Evolutionary conservation across 2,113 vertebrate genomes (phyloP).

Genomic region (Corythaeola cristata): DNA sequence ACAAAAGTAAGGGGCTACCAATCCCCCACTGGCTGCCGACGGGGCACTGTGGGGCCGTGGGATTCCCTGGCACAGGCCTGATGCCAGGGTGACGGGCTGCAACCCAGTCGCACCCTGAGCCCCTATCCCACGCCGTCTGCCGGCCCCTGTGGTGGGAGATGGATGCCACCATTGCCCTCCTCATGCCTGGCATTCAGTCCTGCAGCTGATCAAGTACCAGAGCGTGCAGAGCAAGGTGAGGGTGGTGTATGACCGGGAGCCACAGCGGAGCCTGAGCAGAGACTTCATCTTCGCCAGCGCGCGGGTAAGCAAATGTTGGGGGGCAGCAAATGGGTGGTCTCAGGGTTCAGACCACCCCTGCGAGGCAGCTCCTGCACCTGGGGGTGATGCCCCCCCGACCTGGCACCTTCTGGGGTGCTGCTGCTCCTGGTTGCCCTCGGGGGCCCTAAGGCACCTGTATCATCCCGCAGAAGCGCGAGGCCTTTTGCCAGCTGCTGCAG

Average conservation of each 20-base stretch:
- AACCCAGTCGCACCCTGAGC: fast-evolving
- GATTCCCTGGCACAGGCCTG: not conserved
- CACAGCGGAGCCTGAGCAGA: conserved; percentile 73
- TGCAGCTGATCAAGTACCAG: conserved; percentile 87
- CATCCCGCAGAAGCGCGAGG: conserved; percentile 77
- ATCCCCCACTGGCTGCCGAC: fast-evolving
- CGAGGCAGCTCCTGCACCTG: fast-evolving
- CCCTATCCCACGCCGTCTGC: fast-evolving
- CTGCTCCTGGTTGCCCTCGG: not conserved
- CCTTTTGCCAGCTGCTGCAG: conserved; percentile 86
- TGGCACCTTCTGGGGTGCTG: not conserved
- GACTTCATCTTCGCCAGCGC: conserved; percentile 82
- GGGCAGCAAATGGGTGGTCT: not conserved
- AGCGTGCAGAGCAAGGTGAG: conserved; percentile 78
- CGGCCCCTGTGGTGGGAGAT: fast-evolving
- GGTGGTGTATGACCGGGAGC: conserved; percentile 78
- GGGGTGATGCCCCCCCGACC: not conserved
- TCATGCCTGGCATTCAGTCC: conserved; percentile 55
- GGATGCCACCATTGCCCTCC: not conserved
- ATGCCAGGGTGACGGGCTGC: not conserved
- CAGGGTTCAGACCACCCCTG: not conserved
- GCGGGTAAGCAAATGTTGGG: conserved; percentile 52
- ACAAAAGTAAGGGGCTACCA: conserved; percentile 74
- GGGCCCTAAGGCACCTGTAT: not conserved
- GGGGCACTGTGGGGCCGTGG: fast-evolving